Evolutionary conservation across 1,140 invertebrate genomes (phyloP), one percentile per base, ranked within the genome.

Genomic region (Patella vulgata): DNA sequence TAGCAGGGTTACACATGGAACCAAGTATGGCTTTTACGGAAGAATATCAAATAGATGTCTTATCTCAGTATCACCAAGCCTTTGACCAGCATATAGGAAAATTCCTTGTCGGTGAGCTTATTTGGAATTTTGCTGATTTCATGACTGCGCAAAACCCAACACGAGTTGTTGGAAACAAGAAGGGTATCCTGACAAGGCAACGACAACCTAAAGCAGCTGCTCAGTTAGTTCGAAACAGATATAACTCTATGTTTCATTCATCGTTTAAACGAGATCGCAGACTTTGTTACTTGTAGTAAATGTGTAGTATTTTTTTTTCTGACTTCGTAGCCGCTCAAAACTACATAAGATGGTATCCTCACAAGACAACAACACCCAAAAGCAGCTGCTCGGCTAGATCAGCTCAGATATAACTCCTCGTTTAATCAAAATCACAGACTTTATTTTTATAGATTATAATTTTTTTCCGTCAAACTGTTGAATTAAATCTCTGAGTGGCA

Each of bases 61-160:
- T 97, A 74, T 89, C 91, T 0, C 88, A 91, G 73, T 94, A 97
- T 77, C 97, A 97, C 75, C 89, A 91, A 78, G 94, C 93, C 0
- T 98, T 98, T 80, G 96, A 98, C 83, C 79, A 82, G 33, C 79
- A 97, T n/a, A 87, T 93, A 59, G 81, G 83, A 1, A 85, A 90
- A 9, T 95, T 91, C 82, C 94, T 98, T 66, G 90, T 95, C 47
- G 96, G 96, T 8, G 96, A 98, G 87, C 96, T 97, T 86, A 93
- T 98, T 44, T 99, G 97, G 97, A 98, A 98, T 82, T 98, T 98
- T 86, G 96, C 86, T 63, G 82, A 90, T 74, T 90, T 90, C 77
- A 86, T 87, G 64, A 90, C 89, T 3, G 82, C 81, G 44, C 86
- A 89, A 85, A 83, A 88, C 61, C 81, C 84, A 33, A 86, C 80